A percentile compares a stretch with the other conserved stretches of the same genome.
These are phyloP conservation scores for Falcunculus frontatus DNA, from an alignment of 2,113 vertebrate genomes.

Conservation along the genomic window DNA sequence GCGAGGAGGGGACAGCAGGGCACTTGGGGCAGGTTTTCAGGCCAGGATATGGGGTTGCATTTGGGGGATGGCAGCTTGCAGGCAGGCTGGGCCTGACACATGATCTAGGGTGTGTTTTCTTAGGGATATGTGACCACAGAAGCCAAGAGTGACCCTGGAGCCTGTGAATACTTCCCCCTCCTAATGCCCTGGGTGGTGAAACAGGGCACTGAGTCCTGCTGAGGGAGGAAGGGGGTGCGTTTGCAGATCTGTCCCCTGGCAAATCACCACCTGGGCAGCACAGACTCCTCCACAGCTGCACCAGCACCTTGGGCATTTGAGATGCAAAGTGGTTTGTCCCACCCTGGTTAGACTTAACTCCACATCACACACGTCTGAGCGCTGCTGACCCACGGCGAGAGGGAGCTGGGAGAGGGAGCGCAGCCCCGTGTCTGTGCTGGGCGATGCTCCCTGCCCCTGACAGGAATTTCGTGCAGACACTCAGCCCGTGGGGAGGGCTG, in stretches of 20 bases:
- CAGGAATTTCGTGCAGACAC: background rate
- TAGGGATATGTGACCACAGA: background rate
- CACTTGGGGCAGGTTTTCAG: background rate
- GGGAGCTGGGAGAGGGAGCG: background rate
- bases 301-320: background rate
- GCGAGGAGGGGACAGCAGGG: background rate
- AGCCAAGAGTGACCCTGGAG: background rate
- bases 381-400: fast-evolving
- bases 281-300: background rate
- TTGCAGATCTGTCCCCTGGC: background rate
- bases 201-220: background rate
- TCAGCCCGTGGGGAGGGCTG: background rate
- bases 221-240: background rate
- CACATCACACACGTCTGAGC: fast-evolving
- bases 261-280: background rate
- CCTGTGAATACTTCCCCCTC: background rate
- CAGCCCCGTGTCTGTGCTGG: background rate
- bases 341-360: background rate
- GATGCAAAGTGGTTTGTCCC: background rate
- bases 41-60: background rate
- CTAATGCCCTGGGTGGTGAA: background rate
- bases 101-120: background rate
- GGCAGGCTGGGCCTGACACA: background rate
- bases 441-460: background rate
- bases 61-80: background rate